Evolutionary conservation across 2,797 vertebrate species (phyloP).

Genomic region (Myotis vivesi): DNA sequence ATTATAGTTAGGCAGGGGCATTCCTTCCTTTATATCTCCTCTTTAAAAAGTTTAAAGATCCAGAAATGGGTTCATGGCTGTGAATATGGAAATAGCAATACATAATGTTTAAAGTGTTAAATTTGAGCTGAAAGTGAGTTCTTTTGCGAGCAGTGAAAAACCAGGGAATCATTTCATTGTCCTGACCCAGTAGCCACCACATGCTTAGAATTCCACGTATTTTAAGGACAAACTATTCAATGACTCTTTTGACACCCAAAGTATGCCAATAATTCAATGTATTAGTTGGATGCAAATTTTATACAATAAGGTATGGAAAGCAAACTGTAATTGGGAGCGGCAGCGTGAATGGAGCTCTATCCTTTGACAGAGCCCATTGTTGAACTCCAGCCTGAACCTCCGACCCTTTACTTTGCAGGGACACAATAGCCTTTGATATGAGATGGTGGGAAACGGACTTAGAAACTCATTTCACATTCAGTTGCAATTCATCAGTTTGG

Average conservation of each 20-base stretch:
- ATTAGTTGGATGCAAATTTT: slow-evolving; percentile 87
- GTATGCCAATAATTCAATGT: slow-evolving; percentile 85
- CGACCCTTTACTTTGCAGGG: slow-evolving; percentile 91
- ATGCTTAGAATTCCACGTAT: slow-evolving; percentile 87
- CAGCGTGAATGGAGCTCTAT: slow-evolving; percentile 85
- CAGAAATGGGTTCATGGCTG: slow-evolving; percentile 60
- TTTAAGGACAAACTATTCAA: slow-evolving; percentile 82
- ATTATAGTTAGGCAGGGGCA: background rate
- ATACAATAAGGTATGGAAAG: slow-evolving; percentile 87
- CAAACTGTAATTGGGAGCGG: slow-evolving; percentile 87
- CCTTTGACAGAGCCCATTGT: slow-evolving; percentile 88
- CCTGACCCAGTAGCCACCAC: slow-evolving; percentile 75
- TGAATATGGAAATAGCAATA: slow-evolving; percentile 9
- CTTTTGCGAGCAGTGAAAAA: slow-evolving; percentile 70
- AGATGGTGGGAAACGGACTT: slow-evolving; percentile 92
- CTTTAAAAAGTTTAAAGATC: slow-evolving; percentile 47
- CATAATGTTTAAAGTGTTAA: slow-evolving; percentile 69
- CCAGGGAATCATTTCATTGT: slow-evolving; percentile 77
- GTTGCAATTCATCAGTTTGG: slow-evolving; percentile 89
- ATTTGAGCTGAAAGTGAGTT: slow-evolving; percentile 78
- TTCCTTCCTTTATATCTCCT: background rate
- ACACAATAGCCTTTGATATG: slow-evolving; percentile 96
- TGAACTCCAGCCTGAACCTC: slow-evolving; percentile 90
- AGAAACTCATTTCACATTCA: slow-evolving; percentile 91
- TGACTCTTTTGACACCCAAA: slow-evolving; percentile 84